phyloP scores from a whole-genome alignment of 2,113 vertebrate genomes.

The Centropristis striata region DNA sequence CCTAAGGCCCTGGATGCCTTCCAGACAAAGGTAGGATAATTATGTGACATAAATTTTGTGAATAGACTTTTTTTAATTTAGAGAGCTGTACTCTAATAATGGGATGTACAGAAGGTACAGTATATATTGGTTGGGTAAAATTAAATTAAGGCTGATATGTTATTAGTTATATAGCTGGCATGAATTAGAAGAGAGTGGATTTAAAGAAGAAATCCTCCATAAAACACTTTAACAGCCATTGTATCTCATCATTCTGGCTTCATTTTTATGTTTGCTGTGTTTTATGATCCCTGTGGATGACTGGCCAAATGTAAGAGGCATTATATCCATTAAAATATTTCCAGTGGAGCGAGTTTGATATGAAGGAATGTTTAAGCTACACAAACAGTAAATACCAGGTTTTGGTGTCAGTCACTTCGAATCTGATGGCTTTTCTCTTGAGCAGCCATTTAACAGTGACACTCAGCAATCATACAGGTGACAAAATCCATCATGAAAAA shows the following conservation, averaged over 20 bases:
- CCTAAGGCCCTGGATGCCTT: conserved; percentile 39
- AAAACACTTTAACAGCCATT: conserved; percentile 10
- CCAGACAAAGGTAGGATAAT: conserved; percentile 41
- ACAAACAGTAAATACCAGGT: conserved; percentile 10
- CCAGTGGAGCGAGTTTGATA: conserved; percentile 6
- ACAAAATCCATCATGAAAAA: conserved; percentile 43
- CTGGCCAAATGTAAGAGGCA: conserved; percentile 4
- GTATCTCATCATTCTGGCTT: not conserved
- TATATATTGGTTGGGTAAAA: conserved; percentile 17
- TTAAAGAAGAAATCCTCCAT: conserved; percentile 10
- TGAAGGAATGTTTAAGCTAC: not conserved
- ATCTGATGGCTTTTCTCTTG: not conserved
- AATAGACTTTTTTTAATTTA: conserved; percentile 52
- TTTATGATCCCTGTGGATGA: conserved; percentile 25
- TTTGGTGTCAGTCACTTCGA: conserved; percentile 20
- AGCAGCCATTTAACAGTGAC: conserved; percentile 32
- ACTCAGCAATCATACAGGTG: conserved; percentile 33
- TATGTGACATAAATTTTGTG: conserved; percentile 35
- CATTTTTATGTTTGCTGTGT: conserved; percentile 13
- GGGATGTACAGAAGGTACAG: not conserved
- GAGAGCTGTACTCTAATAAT: conserved; percentile 26
- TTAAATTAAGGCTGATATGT: not conserved
- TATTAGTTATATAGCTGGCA: not conserved
- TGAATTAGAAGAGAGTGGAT: conserved; percentile 27
- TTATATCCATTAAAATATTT: conserved; percentile 19